Evolutionary conservation across 2,797 vertebrate genomes (phyloP), one percentile per base, ranked within the genome.

Genomic region (Simalia tracyae): DNA sequence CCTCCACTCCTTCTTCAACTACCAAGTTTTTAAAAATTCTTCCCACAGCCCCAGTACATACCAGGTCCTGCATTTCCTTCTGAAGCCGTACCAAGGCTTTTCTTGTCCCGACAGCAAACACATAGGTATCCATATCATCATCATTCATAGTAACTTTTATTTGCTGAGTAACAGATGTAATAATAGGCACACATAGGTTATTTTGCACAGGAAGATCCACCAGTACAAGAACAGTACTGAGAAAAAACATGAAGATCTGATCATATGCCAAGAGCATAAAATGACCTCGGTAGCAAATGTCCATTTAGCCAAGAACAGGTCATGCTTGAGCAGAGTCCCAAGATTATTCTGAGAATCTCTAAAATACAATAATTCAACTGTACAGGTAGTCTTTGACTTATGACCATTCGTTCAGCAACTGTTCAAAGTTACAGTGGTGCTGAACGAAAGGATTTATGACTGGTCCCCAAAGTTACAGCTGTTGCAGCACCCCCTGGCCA

Each of bases 1-100:
- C 2, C 28, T 56, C 24, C 24, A 28, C 1, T 66, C 28, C 50
- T 68, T 57, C n/a, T 11, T 81, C 88, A 61, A 64, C 36, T 89
- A 24, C 17, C 22, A 54, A 2, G 0, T 31, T 50, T n/a, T 11
- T 76, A 15, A 19, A n/a, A 56, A 9, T 81, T 4, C 15, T 86
- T 81, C 50, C 24, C 86, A 59, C 11, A 10, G 3, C 1, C 0
- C 1, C 46, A 36, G 50, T 12, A 90, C 97, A 95, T 97, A 99
- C 99, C 98, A 99, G 96, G 98, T 99, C 99, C 98, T 99, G 99
- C 99, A 99, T 99, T 96, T 99, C 99, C 89, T 99, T 99, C 98
- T 99, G 99, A 91, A 99, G 97, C 89, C 98, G 97, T 61, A 98
- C 98, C 98, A 99, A 98, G 88, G 99, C 98, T 97, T 99, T 99